Percentiles rank a stretch among this genome's conserved stretches.
Evolutionary conservation across 1,140 invertebrate genomes (phyloP).

Genomic region (Micrasema minimum): DNA sequence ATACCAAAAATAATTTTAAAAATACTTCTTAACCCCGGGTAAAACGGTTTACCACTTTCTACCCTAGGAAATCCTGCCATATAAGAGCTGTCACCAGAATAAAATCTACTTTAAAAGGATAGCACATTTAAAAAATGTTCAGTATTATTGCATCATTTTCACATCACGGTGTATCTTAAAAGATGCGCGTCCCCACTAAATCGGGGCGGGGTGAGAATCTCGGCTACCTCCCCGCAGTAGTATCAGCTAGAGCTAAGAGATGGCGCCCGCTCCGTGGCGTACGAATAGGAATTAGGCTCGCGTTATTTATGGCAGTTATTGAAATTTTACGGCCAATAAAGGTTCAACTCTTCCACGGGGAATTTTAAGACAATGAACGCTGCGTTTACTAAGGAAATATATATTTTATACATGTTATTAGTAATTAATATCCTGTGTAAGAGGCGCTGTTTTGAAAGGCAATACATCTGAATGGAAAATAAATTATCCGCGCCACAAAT

Average conservation of each 20-base stretch:
- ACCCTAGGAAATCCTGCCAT: too few relatives aligned
- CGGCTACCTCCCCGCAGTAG: neutral
- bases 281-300: slow-evolving; percentile 44
- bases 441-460: neutral
- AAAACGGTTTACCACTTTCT: too few relatives aligned
- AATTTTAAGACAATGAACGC: slow-evolving; percentile 28
- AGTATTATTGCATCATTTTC: too few relatives aligned
- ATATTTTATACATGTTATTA: slow-evolving; percentile 26
- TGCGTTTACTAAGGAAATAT: slow-evolving; percentile 18
- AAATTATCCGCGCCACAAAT: neutral
- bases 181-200: slow-evolving; percentile 23
- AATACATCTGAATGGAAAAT: slow-evolving; percentile 3
- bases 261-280: slow-evolving; percentile 27
- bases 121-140: too few relatives aligned
- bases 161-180: neutral
- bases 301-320: slow-evolving; percentile 54
- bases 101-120: too few relatives aligned
- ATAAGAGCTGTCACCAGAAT: too few relatives aligned
- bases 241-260: slow-evolving; percentile 24
- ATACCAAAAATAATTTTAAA: too few relatives aligned
- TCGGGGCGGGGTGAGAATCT: slow-evolving; percentile 24
- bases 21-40: too few relatives aligned
- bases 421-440: slow-evolving; percentile 27
- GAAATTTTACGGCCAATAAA: slow-evolving; percentile 50
- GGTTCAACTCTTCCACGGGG: slow-evolving; percentile 36